A percentile compares a stretch with the other conserved stretches of the same genome.
Evolutionary conservation across 2,888 invertebrate genomes (phyloP).

Genomic region (Agelastica alni): DNA sequence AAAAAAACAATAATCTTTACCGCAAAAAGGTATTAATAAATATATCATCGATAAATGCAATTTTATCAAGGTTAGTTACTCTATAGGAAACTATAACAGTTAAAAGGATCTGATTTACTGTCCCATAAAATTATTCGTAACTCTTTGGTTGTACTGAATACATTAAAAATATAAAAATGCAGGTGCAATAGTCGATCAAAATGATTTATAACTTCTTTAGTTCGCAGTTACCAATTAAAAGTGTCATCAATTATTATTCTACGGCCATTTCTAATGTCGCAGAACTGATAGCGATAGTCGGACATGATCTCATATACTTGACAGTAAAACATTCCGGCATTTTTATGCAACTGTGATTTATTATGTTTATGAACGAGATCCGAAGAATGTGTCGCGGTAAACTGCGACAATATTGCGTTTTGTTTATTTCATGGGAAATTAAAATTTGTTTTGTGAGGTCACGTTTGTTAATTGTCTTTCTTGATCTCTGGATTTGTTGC

Average conservation of each 20-base stretch:
- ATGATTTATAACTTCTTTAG: constrained; percentile 37
- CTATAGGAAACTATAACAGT: constrained; percentile 30
- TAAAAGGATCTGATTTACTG: constrained; percentile 30
- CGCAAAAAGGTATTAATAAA: too few species aligned
- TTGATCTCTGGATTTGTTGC: too few species aligned
- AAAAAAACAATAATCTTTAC: too few species aligned
- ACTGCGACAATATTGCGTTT: neutral
- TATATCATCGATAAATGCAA: too few species aligned
- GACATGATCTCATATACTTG: constrained; percentile 29
- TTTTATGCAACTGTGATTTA: constrained; percentile 25
- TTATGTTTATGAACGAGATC: constrained; percentile 23
- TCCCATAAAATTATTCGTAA: constrained; percentile 32
- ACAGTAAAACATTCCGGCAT: constrained; percentile 25
- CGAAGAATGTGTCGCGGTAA: constrained; percentile 11
- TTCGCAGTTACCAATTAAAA: constrained; percentile 30
- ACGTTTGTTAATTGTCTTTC: too few species aligned
- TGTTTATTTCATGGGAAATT: constrained; percentile 3
- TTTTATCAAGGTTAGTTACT: constrained; percentile 30
- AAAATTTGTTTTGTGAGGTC: too few species aligned
- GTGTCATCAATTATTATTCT: constrained; percentile 35
- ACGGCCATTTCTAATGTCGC: constrained; percentile 33
- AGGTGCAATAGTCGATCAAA: constrained; percentile 27
- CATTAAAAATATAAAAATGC: constrained; percentile 30
- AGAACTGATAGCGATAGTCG: constrained; percentile 24
- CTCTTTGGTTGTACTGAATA: constrained; percentile 25